Evolutionary conservation across 2,888 invertebrate genomes (phyloP).

Genomic region (Caenorhabditis plicata): DNA sequence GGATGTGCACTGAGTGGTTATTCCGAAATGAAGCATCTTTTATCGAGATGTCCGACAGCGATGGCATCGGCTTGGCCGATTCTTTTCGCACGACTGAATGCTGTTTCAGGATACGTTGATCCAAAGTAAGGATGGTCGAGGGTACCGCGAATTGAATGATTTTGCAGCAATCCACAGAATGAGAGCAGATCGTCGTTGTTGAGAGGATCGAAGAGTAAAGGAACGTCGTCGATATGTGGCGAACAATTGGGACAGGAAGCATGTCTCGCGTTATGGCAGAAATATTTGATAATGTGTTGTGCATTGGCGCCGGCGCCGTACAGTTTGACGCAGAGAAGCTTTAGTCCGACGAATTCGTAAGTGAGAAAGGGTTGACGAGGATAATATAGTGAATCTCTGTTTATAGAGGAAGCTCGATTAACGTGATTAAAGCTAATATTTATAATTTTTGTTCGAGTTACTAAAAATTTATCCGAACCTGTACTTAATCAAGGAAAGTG

Average conservation of each 20-base stretch:
- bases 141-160: not conserved
- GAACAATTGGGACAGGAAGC: slow-evolving; percentile 72
- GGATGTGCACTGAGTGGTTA: slow-evolving; percentile 85
- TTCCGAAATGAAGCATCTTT: slow-evolving; percentile 71
- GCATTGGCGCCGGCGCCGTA: slow-evolving; percentile 82
- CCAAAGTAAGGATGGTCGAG: slow-evolving; percentile 68
- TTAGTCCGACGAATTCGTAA: slow-evolving; percentile 74
- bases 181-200: slow-evolving; percentile 93
- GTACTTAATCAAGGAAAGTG: no score
- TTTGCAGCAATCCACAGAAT: slow-evolving; percentile 79
- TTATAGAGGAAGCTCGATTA: no score
- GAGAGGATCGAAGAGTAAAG: slow-evolving; percentile 72
- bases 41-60: slow-evolving; percentile 68
- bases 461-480: no score
- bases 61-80: slow-evolving; percentile 92
- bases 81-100: slow-evolving; percentile 84
- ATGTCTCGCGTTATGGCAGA: slow-evolving; percentile 84
- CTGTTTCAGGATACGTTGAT: slow-evolving; percentile 88
- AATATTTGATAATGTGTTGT: slow-evolving; percentile 87
- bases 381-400: no score
- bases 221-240: slow-evolving; percentile 49
- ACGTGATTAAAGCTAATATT: no score
- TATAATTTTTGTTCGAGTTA: no score
- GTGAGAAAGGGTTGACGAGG: not conserved
- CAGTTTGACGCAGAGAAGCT: slow-evolving; percentile 74